These are phyloP conservation scores for Typhlichthys eigenmanni DNA, from an alignment of 2,797 vertebrate species.

Conservation along the genomic window DNA sequence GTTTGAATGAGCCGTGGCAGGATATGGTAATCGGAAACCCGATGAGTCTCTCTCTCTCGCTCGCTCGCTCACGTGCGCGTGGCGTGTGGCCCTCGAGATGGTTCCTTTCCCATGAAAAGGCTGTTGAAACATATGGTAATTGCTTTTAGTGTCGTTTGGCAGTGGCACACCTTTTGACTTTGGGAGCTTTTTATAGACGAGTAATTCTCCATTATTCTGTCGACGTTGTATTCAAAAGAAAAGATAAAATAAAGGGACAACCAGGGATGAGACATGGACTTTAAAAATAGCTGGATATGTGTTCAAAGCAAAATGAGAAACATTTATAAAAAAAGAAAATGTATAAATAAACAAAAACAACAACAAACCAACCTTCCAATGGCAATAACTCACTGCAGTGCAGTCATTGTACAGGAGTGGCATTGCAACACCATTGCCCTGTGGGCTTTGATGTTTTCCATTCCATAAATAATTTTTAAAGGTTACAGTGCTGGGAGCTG, in stretches of 20 bases:
- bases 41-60: constrained; percentile 46
- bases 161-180: constrained; percentile 61
- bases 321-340: not conserved
- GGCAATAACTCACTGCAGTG: constrained; percentile 41
- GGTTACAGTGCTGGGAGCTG: constrained; percentile 6
- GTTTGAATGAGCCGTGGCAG: constrained; percentile 50
- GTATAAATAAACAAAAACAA: too few relatives aligned
- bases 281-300: constrained; percentile 42
- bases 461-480: constrained; percentile 36
- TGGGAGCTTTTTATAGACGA: constrained; percentile 65
- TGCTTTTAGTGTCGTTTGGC: constrained; percentile 74
- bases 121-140: constrained; percentile 75
- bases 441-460: constrained; percentile 12
- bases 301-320: constrained; percentile 15
- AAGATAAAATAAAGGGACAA: constrained; percentile 28
- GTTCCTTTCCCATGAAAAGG: constrained; percentile 67
- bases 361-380: constrained; percentile 11
- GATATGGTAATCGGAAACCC: constrained; percentile 71
- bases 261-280: constrained; percentile 11
- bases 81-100: constrained; percentile 66
- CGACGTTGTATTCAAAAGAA: constrained; percentile 54
- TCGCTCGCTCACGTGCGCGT: constrained; percentile 3
- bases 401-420: constrained; percentile 19
- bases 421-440: constrained; percentile 20
- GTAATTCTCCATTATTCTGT: constrained; percentile 67